A percentile compares a stretch with the other conserved stretches of the same genome.
Conservation (phyloP, 2,888 invertebrate genomes). For the Caenorhabditis sulstoni region DNA sequence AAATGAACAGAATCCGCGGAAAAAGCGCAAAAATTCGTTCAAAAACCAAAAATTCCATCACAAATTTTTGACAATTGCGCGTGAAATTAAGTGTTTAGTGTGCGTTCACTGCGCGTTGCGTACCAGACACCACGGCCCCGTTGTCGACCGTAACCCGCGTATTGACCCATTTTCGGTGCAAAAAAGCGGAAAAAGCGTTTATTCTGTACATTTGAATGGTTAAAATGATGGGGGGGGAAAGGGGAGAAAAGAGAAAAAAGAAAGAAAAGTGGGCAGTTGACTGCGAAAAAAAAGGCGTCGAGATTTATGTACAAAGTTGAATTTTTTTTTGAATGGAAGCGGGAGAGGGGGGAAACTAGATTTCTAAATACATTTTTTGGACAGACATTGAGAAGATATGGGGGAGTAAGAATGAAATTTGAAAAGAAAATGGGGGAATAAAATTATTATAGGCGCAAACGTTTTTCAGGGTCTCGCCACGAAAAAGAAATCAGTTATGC, state of each 20-base stretch:
- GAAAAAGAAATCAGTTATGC: no score
- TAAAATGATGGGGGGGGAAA: neutral
- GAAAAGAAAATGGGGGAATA: conserved; percentile 4
- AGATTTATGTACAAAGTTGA: conserved; percentile 3
- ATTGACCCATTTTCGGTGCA: neutral
- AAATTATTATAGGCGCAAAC: no score
- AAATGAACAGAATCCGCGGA: no score
- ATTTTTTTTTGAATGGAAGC: no score
- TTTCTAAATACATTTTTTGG: neutral
- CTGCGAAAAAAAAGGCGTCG: conserved; percentile 1
- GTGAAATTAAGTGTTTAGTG: conserved; percentile 93
- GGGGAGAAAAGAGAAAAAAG: neutral
- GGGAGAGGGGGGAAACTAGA: no score
- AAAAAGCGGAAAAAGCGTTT: conserved; percentile 22
- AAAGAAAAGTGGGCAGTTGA: conserved; percentile 6
- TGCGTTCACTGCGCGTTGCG: conserved; percentile 87
- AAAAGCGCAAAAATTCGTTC: neutral
- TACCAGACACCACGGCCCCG: neutral
- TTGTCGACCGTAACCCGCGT: conserved; percentile 38
- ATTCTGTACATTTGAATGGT: conserved; percentile 40
- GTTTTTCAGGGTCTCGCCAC: no score
- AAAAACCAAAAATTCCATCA: conserved; percentile 14
- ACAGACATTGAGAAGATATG: no score
- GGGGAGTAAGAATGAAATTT: conserved; percentile 7
- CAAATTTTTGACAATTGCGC: conserved; percentile 26